Base-by-base conservation (phyloP, 1,140 invertebrate genomes). In the Anthonomus grandis region DNA sequence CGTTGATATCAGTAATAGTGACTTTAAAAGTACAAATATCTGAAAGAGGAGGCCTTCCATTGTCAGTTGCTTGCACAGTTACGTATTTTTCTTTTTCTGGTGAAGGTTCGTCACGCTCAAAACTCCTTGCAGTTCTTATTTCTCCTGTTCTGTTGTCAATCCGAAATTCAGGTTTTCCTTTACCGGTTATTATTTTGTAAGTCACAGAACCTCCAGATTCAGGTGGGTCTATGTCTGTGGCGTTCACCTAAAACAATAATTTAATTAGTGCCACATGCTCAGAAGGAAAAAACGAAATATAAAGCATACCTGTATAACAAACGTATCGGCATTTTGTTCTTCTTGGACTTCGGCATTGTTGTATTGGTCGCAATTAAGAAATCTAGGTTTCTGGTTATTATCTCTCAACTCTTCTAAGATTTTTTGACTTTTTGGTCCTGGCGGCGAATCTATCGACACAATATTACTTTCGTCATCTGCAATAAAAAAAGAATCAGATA, bases 21-120 rank as follows among this genome's bases (percentile, higher is more conserved):
- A 95, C 86, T 79, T 89, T 91, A 64, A 94, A 87, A 3, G 88
- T 91, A 70, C 92, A 95, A 22, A 91, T 85, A 65, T 91, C 90
- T 63, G 91, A 90, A 23, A 94, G 75, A 22, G 85, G 82, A 0
- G 90, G 90, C 62, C 81, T 79, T 4, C 92, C 91, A 76, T 93
- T 90, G 73, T 94, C 91, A 49, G 86, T 89, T 0, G 90, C 91
- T 67, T 89, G 81, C 2, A 91, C 85, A 1, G 85, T 88, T 31
- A 89, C 78, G 65, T 89, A 90, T 3, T 84, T 79, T 74, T 90
- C 87, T 69, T 93, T 93, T 68, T 93, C 89, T 62, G 89, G 80
- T 10, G 82, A 80, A 6, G 91, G 91, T 65, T 93, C 90, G 70
- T 94, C 91, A 58, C 91, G 81, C 74, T 94, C 90, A 65, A 93